Percentiles rank a stretch among this genome's conserved stretches.
Conservation (phyloP, 2,797 vertebrate species). For the Tadarida brasiliensis region DNA sequence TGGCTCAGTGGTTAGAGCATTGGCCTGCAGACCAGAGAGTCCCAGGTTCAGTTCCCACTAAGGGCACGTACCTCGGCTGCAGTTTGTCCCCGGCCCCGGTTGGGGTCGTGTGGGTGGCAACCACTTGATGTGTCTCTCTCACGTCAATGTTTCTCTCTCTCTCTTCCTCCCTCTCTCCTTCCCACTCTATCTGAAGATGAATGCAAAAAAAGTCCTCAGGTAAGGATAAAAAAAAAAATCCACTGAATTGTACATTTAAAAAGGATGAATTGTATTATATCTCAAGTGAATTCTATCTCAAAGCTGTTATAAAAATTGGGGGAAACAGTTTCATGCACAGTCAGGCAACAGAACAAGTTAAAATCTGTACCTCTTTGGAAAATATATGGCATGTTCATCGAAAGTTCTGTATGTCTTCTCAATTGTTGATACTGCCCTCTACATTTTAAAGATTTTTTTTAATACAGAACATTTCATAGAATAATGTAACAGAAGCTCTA, state of each 20-base stretch:
- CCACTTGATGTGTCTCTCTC: too few relatives aligned
- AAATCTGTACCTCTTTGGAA: not conserved
- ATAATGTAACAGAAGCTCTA: not conserved
- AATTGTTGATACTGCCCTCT: not conserved
- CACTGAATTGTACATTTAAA: not conserved
- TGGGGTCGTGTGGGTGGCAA: too few relatives aligned
- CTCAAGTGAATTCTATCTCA: not conserved
- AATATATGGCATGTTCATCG: not conserved
- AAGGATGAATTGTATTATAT: not conserved
- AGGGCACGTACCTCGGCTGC: too few relatives aligned
- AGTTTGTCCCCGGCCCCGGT: too few relatives aligned
- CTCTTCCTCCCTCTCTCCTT: too few relatives aligned
- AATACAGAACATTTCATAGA: not conserved
- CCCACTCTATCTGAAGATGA: too few relatives aligned
- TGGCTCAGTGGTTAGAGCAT: too few relatives aligned
- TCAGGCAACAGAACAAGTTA: not conserved
- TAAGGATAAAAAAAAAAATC: too few relatives aligned
- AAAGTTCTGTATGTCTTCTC: not conserved
- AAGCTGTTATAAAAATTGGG: not conserved
- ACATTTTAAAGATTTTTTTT: not conserved
- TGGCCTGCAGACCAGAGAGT: too few relatives aligned
- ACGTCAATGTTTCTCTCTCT: too few relatives aligned
- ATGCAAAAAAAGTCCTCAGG: too few relatives aligned
- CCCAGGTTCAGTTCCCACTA: too few relatives aligned
- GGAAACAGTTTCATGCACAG: not conserved